These are phyloP conservation scores for Aphelinus certus DNA, from an alignment of 1,140 invertebrate genomes.

Conservation along the genomic window DNA sequence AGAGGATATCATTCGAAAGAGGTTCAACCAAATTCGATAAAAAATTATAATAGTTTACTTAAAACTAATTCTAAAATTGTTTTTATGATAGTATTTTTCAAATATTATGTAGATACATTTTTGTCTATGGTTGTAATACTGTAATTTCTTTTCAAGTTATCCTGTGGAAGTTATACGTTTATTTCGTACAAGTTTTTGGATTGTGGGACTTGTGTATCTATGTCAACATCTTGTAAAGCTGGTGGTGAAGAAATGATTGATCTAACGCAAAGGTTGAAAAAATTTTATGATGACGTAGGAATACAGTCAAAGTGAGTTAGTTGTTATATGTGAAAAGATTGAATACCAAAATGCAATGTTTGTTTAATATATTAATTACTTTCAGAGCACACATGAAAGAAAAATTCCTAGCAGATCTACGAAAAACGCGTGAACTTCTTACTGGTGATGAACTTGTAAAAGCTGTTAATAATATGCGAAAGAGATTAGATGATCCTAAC, in stretches of 20 bases:
- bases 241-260: constrained; percentile 72
- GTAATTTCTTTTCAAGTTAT: constrained; percentile 72
- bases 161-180: constrained; percentile 87
- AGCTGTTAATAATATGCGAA: constrained; percentile 89
- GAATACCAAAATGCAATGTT: too few species aligned
- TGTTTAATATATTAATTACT: constrained; percentile 45
- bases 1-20: too few species aligned
- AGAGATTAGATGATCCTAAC: constrained; percentile 95
- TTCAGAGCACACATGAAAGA: constrained; percentile 95
- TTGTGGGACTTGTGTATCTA: constrained; percentile 77
- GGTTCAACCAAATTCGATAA: too few species aligned
- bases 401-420: constrained; percentile 94
- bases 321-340: too few species aligned
- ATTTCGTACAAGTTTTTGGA: constrained; percentile 86
- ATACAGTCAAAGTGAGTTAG: constrained; percentile 85
- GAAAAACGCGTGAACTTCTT: constrained; percentile 90
- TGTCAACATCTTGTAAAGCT: constrained; percentile 71
- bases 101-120: too few species aligned
- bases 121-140: too few species aligned
- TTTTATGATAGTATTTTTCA: too few species aligned
- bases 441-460: constrained; percentile 87
- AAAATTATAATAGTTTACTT: too few species aligned
- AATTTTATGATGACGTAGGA: constrained; percentile 92
- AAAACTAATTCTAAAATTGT: too few species aligned
- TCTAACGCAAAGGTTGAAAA: constrained; percentile 79